These are phyloP conservation scores for Thalassoma bifasciatum DNA, from an alignment of 2,113 vertebrate genomes.

Conservation along the genomic window DNA sequence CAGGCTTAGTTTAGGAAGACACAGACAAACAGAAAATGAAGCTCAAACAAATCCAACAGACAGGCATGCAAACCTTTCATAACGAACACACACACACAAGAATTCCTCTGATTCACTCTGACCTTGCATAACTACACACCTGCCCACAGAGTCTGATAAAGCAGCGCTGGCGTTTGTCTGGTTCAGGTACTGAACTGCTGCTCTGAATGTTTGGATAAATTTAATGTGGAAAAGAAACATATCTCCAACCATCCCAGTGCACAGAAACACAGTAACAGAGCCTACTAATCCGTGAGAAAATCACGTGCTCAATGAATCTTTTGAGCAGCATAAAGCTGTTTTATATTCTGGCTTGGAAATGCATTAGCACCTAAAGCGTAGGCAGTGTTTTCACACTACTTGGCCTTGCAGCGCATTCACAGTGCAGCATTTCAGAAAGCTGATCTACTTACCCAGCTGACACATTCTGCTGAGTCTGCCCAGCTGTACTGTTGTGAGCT, in stretches of 20 bases:
- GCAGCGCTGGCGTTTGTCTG: neutral
- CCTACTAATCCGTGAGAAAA: neutral
- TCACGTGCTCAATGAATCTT: slow-evolving; percentile 10
- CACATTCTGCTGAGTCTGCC: slow-evolving; percentile 35
- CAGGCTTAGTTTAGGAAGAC: neutral
- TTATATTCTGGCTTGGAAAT: slow-evolving; percentile 24
- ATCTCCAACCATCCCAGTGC: neutral
- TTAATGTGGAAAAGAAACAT: slow-evolving; percentile 18
- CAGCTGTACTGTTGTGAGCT: slow-evolving; percentile 8
- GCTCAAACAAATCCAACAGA: slow-evolving; percentile 8
- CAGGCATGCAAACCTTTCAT: neutral
- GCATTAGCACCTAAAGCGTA: slow-evolving; percentile 16
- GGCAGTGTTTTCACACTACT: slow-evolving; percentile 40
- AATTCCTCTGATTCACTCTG: slow-evolving; percentile 58
- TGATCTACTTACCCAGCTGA: slow-evolving; percentile 42
- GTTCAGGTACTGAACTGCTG: slow-evolving; percentile 13
- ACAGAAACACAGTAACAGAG: no score
- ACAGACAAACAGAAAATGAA: slow-evolving; percentile 11
- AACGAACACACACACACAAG: neutral
- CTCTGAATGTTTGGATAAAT: neutral
- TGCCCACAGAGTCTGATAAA: slow-evolving; percentile 48
- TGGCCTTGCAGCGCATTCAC: slow-evolving; percentile 14
- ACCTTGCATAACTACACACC: slow-evolving; percentile 60
- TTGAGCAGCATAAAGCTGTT: slow-evolving; percentile 17
- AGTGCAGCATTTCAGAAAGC: slow-evolving; percentile 39